Evolutionary conservation across 2,113 vertebrate species (phyloP).

Genomic region (Gymnarchus niloticus): DNA sequence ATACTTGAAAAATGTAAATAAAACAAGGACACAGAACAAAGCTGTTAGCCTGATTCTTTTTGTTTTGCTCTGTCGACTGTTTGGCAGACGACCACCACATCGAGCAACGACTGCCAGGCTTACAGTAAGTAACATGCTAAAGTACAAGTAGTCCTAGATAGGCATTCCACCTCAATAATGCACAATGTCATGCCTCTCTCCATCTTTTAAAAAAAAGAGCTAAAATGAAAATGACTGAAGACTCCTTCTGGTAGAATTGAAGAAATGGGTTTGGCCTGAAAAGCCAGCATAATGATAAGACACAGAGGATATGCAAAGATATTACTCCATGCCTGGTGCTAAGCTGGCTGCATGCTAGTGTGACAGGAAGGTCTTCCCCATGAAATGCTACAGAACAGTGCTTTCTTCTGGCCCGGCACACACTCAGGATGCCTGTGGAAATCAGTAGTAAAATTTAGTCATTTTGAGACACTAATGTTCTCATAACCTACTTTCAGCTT

Average conservation of each 20-base stretch:
- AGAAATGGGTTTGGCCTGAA: not conserved
- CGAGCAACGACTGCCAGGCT: not conserved
- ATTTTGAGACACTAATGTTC: not conserved
- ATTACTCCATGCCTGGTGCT: not conserved
- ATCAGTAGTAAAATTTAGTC: not conserved
- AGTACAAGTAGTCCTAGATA: not conserved
- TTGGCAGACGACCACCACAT: not conserved
- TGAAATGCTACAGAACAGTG: not conserved
- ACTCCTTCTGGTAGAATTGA: not conserved
- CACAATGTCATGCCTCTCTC: not conserved
- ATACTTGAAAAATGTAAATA: not conserved
- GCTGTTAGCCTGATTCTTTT: not conserved
- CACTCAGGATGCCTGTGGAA: not conserved
- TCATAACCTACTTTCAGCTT: not conserved
- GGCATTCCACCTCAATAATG: not conserved
- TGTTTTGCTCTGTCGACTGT: not conserved
- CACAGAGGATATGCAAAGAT: not conserved
- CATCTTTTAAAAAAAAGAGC: not conserved
- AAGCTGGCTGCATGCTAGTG: not conserved
- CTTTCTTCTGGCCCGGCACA: not conserved
- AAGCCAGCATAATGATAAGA: not conserved
- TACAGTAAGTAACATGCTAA: not conserved
- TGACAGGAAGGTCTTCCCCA: not conserved
- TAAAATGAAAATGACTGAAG: slow-evolving; percentile 1
- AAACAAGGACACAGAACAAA: not conserved